Conservation (phyloP, 2,797 vertebrate species). For the Schizopygopsis malacanthus region DNA sequence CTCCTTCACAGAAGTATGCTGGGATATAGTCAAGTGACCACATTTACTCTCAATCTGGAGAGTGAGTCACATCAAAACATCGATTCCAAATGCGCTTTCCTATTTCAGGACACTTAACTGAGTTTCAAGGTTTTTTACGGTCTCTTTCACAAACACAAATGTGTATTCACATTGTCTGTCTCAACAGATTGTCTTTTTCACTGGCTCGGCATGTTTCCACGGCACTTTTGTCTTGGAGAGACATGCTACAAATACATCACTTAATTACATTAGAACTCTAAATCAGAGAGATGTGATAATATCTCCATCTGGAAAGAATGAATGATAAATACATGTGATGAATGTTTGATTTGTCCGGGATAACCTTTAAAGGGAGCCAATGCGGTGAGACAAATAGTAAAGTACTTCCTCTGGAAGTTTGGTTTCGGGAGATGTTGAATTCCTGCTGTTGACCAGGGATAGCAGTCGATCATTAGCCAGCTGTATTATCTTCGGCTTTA, state of each 20-base stretch:
- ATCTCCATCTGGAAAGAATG: slow-evolving; percentile 65
- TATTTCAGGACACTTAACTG: slow-evolving; percentile 33
- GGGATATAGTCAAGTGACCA: slow-evolving; percentile 17
- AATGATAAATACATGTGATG: slow-evolving; percentile 63
- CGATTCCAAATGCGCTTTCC: slow-evolving; percentile 43
- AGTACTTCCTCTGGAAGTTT: slow-evolving; percentile 18
- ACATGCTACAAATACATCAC: slow-evolving; percentile 69
- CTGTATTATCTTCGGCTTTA: slow-evolving; percentile 56
- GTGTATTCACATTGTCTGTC: slow-evolving; percentile 34
- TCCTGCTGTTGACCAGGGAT: slow-evolving; percentile 51
- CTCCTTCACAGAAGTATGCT: slow-evolving; percentile 30
- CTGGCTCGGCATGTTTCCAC: slow-evolving; percentile 58
- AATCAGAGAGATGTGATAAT: slow-evolving; percentile 59
- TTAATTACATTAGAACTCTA: slow-evolving; percentile 67
- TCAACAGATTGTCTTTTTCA: slow-evolving; percentile 52
- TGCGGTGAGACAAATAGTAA: background rate
- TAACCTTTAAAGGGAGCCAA: slow-evolving; percentile 52
- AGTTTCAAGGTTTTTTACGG: slow-evolving; percentile 28
- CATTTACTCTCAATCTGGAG: slow-evolving; percentile 46
- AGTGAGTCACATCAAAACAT: slow-evolving; percentile 50
- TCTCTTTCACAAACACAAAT: slow-evolving; percentile 43
- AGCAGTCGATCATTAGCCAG: slow-evolving; percentile 52
- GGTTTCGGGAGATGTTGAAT: slow-evolving; percentile 33
- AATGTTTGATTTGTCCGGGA: slow-evolving; percentile 65
- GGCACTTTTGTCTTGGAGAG: slow-evolving; percentile 54